These are phyloP conservation scores for Cynocephalus volans DNA, from an alignment of 2,113 vertebrate genomes.

Conservation along the genomic window DNA sequence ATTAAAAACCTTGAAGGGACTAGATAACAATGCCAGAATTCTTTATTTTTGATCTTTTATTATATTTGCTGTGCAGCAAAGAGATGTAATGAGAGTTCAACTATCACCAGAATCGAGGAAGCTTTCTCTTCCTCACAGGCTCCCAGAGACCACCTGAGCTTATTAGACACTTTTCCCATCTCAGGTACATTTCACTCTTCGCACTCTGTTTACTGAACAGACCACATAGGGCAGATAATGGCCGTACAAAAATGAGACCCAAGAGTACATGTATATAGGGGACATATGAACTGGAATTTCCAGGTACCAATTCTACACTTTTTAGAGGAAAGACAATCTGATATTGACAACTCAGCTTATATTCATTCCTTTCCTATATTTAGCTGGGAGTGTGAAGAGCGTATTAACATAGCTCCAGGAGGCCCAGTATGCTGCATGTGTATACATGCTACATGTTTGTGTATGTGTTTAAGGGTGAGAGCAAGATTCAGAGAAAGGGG, in stretches of 20 bases:
- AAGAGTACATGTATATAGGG: not conserved
- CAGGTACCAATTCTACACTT: not conserved
- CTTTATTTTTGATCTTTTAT: not conserved
- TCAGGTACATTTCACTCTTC: not conserved
- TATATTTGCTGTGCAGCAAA: not conserved
- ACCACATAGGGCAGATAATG: not conserved
- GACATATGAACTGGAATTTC: not conserved
- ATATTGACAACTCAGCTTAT: not conserved
- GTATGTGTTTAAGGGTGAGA: not conserved
- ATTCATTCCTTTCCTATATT: not conserved
- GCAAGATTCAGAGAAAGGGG: not conserved
- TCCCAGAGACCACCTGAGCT: not conserved
- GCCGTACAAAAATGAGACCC: not conserved
- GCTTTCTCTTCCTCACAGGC: not conserved
- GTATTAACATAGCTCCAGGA: not conserved
- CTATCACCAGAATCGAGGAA: not conserved
- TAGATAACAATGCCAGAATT: too few relatives aligned
- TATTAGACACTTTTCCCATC: not conserved
- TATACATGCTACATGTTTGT: not conserved
- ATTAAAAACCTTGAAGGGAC: too few relatives aligned
- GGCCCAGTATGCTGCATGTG: not conserved
- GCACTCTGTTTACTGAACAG: not conserved
- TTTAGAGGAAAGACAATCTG: not conserved
- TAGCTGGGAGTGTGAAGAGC: not conserved
- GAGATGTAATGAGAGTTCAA: fast-evolving